Evolutionary conservation across 2,797 vertebrate genomes (phyloP), one percentile per base, ranked within the genome.

Genomic region (Paedocypris micromegethes): DNA sequence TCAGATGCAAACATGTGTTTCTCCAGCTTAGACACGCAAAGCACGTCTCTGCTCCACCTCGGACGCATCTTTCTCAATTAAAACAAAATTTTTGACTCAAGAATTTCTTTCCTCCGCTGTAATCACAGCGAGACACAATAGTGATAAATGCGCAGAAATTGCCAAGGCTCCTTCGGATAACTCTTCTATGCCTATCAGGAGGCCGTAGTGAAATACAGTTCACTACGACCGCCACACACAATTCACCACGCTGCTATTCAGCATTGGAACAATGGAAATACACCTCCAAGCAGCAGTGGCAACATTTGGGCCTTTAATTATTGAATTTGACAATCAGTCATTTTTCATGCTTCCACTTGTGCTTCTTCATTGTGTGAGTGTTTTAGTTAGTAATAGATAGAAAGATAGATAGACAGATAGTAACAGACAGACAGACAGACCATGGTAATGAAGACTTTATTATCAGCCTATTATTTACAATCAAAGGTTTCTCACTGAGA

Each of bases 71-170:
- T 70, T 60, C 72, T 51, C 23, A 68, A 71, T 81, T 64, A 72
- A 76, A 78, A 78, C 75, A 68, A 75, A 72, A 78, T 79, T 77
- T 80, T 74, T 75, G 76, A 77, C 72, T 73, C 64, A 8, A 64
- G 71, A 45, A 81, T 84, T 84, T 83, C 81, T 77, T 78, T 73
- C 79, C 68, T 65, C 4, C 55, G 82, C 83, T 77, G 79, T 57
- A 70, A 81, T 77, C 65, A 54, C 50, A 7, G 55, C 54, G 57
- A 62, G 66, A 67, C 67, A 78, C 77, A 77, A 78, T 74, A 64
- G 74, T 65, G 61, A 60, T 65, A 23, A 23, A 23, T 70, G 74
- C 75, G 72, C 69, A 46, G 40, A 72, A 23, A 23, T 23, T 1
- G 23, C 7, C 41, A 2, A 68, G 9, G 39, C 48, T 58, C 60